A percentile compares a stretch with the other conserved stretches of the same genome.
Conservation (phyloP, 2,888 invertebrate species). For the Tyria jacobaeae region DNA sequence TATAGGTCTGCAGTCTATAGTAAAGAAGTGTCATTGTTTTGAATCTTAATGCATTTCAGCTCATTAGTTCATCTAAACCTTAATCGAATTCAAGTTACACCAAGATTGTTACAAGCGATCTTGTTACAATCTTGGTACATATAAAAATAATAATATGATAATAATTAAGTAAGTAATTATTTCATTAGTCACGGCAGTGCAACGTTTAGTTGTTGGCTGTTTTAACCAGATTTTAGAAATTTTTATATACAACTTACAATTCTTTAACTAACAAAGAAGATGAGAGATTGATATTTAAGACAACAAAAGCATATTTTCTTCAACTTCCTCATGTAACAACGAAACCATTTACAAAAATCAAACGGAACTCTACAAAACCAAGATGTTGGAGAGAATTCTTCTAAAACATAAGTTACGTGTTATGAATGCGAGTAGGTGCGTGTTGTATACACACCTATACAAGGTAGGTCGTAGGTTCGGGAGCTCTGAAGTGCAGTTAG, state of each 20-base stretch:
- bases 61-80: background rate
- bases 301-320: background rate
- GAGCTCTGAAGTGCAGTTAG: conserved; percentile 85
- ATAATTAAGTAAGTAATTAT: background rate
- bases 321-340: background rate
- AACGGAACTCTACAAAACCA: conserved; percentile 41
- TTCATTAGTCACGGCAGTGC: background rate
- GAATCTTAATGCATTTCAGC: background rate
- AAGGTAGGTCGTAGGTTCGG: conserved; percentile 54
- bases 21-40: no score
- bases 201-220: background rate
- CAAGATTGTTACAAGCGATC: background rate
- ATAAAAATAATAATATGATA: background rate
- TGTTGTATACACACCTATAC: conserved; percentile 37
- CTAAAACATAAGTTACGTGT: conserved; percentile 75
- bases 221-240: background rate
- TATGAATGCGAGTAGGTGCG: conserved; percentile 62
- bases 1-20: no score
- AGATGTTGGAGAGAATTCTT: conserved; percentile 62
- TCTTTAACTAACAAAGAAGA: background rate
- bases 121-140: no score
- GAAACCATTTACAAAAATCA: conserved; percentile 16
- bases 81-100: background rate
- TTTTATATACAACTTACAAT: background rate
- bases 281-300: background rate